Evolutionary conservation across 2,888 invertebrate genomes (phyloP).

Genomic region (Drepanosiphum platanoidis): DNA sequence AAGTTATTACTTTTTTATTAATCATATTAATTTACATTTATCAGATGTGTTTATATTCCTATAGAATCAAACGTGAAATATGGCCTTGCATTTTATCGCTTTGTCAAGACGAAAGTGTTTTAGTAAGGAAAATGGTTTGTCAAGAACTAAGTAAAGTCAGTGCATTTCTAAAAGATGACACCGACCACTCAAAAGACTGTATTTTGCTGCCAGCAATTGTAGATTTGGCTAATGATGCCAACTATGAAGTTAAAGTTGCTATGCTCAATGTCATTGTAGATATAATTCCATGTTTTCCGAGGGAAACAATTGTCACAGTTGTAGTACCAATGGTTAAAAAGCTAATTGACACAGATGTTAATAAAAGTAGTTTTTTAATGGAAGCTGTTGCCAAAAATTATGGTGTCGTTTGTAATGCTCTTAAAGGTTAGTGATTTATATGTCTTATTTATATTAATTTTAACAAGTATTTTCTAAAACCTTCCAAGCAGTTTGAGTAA

Average conservation of each 20-base stretch:
- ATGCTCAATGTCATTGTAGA: constrained; percentile 50
- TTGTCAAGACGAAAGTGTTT: constrained; percentile 53
- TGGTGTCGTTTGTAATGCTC: constrained; percentile 38
- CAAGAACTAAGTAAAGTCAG: constrained; percentile 55
- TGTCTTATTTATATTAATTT: not conserved
- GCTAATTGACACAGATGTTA: constrained; percentile 35
- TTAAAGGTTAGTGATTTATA: constrained; percentile 38
- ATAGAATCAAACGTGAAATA: constrained; percentile 57
- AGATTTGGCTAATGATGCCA: constrained; percentile 57
- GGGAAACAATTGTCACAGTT: constrained; percentile 38
- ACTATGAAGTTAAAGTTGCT: constrained; percentile 49
- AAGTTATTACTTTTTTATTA: not conserved
- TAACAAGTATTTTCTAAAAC: not conserved
- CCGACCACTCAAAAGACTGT: constrained; percentile 37
- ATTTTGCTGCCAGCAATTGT: constrained; percentile 53
- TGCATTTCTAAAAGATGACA: constrained; percentile 45
- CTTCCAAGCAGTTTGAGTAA: too few species aligned
- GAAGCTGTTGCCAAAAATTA: constrained; percentile 37
- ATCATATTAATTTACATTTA: not conserved
- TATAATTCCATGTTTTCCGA: constrained; percentile 54
- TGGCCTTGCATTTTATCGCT: constrained; percentile 58
- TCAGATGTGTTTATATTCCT: not conserved
- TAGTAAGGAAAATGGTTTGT: constrained; percentile 53
- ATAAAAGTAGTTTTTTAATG: constrained; percentile 14
- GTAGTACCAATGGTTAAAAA: constrained; percentile 52